Conservation (phyloP, 2,888 invertebrate genomes). For the Cloeon dipterum region DNA sequence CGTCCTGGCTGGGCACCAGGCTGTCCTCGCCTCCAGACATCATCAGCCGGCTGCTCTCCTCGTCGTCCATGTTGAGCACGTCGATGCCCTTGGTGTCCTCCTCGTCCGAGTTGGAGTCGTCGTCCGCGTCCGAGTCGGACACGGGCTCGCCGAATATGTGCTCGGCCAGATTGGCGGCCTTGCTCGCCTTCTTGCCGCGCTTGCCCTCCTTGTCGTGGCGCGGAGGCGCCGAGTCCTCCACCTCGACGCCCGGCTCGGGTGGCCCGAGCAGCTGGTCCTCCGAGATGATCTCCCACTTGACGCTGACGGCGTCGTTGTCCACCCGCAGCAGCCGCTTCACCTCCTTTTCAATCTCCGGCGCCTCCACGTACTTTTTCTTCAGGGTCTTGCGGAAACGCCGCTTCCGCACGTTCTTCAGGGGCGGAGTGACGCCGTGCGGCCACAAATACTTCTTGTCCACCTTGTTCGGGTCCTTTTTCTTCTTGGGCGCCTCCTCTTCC, state of each 20-base stretch:
- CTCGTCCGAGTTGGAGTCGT: conserved; percentile 35
- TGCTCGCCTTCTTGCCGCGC: background rate
- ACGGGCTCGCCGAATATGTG: conserved; percentile 82
- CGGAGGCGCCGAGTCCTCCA: background rate
- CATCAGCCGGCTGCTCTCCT: conserved; percentile 36
- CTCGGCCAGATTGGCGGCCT: conserved; percentile 28
- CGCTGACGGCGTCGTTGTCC: conserved; percentile 78
- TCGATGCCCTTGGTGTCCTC: conserved; percentile 44
- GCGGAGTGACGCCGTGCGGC: conserved; percentile 91
- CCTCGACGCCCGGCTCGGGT: background rate
- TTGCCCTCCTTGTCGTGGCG: no score
- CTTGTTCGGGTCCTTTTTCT: conserved; percentile 62
- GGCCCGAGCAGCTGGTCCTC: conserved; percentile 49
- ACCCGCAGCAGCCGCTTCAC: conserved; percentile 75
- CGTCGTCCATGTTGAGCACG: conserved; percentile 57
- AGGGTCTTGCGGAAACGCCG: conserved; percentile 82
- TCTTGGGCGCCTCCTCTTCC: conserved; percentile 57
- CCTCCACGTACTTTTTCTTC: conserved; percentile 91
- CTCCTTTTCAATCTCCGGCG: conserved; percentile 95
- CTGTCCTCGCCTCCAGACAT: conserved; percentile 40
- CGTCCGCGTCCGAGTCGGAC: conserved; percentile 65
- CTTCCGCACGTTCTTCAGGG: conserved; percentile 83
- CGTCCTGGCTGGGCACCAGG: no score
- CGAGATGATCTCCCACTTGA: conserved; percentile 72
- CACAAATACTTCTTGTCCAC: conserved; percentile 82